phyloP scores from a whole-genome alignment of 2,797 vertebrate genomes.

The Bufotes viridis region DNA sequence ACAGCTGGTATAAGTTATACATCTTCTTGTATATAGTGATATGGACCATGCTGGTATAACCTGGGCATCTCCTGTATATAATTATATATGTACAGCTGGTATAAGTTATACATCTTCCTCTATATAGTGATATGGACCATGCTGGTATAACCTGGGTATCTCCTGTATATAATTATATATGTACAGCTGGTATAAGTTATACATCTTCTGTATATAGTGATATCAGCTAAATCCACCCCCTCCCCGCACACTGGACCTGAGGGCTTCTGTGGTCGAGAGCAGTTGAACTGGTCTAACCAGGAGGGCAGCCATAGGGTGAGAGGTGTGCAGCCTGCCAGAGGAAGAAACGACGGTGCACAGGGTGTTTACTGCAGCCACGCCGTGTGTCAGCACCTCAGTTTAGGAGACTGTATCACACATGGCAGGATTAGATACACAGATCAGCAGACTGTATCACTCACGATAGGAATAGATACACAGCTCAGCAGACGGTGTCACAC shows the following conservation, averaged over 20 bases:
- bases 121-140: too few relatives aligned
- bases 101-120: too few relatives aligned
- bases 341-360: neutral
- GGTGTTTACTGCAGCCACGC: neutral
- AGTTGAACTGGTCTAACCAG: conserved; percentile 7
- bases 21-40: too few relatives aligned
- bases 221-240: neutral
- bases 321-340: too few relatives aligned
- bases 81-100: neutral
- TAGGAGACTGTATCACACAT: neutral
- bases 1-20: too few relatives aligned
- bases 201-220: neutral
- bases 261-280: neutral
- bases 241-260: too few relatives aligned
- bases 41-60: neutral
- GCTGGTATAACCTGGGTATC: neutral
- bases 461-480: neutral
- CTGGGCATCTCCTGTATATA: neutral
- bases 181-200: neutral
- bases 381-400: neutral
- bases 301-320: neutral
- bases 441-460: neutral
- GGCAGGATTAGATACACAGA: neutral
- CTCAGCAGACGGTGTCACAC: neutral
- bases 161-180: neutral